Percentiles rank a stretch among this genome's conserved stretches.
Conservation (phyloP, 2,113 vertebrate genomes). For the Serinus canaria region DNA sequence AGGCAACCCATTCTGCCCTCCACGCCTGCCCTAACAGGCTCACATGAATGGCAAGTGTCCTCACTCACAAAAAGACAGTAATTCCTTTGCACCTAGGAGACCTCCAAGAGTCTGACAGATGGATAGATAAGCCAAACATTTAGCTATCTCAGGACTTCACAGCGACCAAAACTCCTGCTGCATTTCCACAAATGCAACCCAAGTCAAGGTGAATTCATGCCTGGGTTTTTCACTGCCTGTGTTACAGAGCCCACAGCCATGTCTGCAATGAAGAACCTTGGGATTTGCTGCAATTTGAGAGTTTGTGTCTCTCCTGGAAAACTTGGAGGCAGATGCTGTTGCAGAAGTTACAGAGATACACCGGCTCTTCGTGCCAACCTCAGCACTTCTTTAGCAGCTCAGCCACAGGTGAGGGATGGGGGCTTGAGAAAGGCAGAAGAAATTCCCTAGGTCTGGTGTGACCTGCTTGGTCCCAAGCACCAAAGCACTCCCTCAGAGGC, state of each 20-base stretch:
- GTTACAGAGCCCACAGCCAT: not conserved
- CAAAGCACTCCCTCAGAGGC: accelerated
- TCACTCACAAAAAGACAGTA: not conserved
- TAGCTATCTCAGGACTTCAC: not conserved
- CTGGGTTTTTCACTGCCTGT: not conserved
- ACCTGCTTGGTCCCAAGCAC: not conserved
- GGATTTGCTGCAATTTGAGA: not conserved
- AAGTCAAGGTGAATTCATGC: not conserved
- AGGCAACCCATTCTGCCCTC: not conserved
- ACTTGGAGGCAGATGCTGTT: not conserved
- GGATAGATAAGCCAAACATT: not conserved
- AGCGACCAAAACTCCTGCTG: not conserved
- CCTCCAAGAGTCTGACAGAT: not conserved
- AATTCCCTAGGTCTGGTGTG: not conserved
- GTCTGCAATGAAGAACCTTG: not conserved
- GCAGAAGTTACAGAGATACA: not conserved
- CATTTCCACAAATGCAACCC: not conserved
- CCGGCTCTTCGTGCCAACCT: not conserved
- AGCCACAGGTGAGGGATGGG: not conserved
- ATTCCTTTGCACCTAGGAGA: not conserved
- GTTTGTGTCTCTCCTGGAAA: not conserved
- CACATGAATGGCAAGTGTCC: accelerated
- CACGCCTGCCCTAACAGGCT: not conserved
- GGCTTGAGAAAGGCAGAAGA: not conserved
- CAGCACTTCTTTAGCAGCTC: not conserved